These are phyloP conservation scores for Stenichneumon culpator DNA, from an alignment of 2,888 invertebrate genomes.

Conservation along the genomic window DNA sequence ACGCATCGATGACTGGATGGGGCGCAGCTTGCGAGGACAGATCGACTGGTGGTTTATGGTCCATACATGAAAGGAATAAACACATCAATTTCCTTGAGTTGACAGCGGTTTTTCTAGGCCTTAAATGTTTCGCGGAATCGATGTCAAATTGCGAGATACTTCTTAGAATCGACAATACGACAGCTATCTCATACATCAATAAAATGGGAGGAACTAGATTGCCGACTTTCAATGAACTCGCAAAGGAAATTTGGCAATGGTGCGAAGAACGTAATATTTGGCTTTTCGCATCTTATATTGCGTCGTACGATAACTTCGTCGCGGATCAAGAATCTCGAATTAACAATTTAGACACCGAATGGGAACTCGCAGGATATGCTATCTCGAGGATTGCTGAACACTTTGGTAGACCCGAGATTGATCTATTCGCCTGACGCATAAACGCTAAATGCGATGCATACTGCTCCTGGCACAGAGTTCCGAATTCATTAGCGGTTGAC, in stretches of 20 bases:
- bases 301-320: neutral
- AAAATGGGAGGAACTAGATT: conserved; percentile 59
- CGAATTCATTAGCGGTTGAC: conserved; percentile 53
- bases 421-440: conserved; percentile 53
- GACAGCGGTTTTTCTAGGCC: conserved; percentile 41
- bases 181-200: conserved; percentile 62
- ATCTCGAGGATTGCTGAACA: conserved; percentile 1
- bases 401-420: conserved; percentile 36
- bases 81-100: conserved; percentile 56
- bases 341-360: neutral
- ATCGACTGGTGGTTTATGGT: conserved; percentile 31
- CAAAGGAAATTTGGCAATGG: conserved; percentile 29
- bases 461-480: conserved; percentile 64
- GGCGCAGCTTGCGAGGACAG: conserved; percentile 61
- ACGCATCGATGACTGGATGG: conserved; percentile 70
- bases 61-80: neutral
- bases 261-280: conserved; percentile 22
- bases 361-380: neutral
- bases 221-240: conserved; percentile 14
- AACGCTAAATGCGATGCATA: conserved; percentile 61
- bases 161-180: conserved; percentile 54
- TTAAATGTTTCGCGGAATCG: conserved; percentile 50
- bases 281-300: conserved; percentile 15
- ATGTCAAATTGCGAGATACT: conserved; percentile 48
- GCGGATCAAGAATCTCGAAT: conserved; percentile 16